A percentile compares a stretch with the other conserved stretches of the same genome.
Evolutionary conservation across 1,140 invertebrate species (phyloP).

Genomic region (Brevipalpus yothersi): DNA sequence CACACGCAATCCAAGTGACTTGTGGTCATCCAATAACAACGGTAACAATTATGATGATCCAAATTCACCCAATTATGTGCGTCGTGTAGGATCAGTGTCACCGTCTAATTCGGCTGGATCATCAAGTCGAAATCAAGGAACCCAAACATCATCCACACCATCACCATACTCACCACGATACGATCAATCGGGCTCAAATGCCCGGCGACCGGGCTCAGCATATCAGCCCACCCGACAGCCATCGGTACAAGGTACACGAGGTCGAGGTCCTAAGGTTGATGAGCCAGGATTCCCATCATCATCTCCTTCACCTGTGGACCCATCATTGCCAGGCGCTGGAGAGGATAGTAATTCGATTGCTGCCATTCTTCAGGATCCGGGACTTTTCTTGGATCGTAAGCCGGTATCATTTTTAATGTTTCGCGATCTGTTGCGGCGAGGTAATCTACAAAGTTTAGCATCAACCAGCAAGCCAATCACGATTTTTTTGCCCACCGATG

Average conservation of each 20-base stretch:
- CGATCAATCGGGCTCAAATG: neutral
- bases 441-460: conserved; percentile 6
- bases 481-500: conserved; percentile 20
- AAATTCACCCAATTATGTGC: neutral
- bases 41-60: neutral
- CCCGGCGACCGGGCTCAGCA: neutral
- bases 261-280: neutral
- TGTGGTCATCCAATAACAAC: neutral
- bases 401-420: conserved; percentile 7
- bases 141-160: neutral
- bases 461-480: conserved; percentile 16
- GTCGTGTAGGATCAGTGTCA: neutral
- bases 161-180: neutral
- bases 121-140: neutral
- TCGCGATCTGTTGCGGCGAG: conserved; percentile 5
- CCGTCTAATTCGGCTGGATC: neutral
- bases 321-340: neutral
- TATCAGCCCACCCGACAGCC: neutral
- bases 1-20: neutral
- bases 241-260: neutral
- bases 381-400: conserved; percentile 6
- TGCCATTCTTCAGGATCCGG: conserved; percentile 10
- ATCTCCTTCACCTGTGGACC: neutral
- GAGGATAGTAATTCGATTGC: neutral
- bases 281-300: neutral